Evolutionary conservation across 2,888 invertebrate species (phyloP), one percentile per base, ranked within the genome.

Genomic region (Raillietiella orientalis): DNA sequence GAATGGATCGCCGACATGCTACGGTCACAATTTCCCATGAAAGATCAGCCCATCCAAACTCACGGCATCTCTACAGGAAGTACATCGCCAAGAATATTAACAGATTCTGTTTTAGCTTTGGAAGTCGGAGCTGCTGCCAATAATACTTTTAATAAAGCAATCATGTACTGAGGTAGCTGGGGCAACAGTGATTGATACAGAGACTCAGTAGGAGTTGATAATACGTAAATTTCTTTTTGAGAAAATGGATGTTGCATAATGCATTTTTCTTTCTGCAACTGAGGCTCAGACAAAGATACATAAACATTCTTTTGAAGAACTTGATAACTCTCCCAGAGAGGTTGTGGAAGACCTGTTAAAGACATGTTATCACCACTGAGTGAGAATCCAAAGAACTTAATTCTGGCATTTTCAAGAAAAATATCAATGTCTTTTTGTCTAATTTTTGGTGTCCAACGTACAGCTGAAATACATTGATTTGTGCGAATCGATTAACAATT

Each of bases 121-220:
- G 82, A 82, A n/a, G 90, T 90, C 4, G 96, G 93, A 17, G 90
- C 84, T 28, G 93, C 90, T 16, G 93, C 93, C 29, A 99, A 55
- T 29, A 96, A 55, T 36, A 96, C 79, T 55, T 96, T 99, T 26
- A 99, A 51, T 28, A 99, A 46, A 13, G 87, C 82, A 41, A 93
- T 93, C 69, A 90, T 82, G 41, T 90, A 87, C 41, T 93, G 90
- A 6, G 90, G 84, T 38, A 99, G 54, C 50, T 77, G 79, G 2
- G 90, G 84, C 34, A 90, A 49, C 58, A 93, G 74, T n/a, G 74
- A 75, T 35, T 67, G 67, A 45, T 90, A 93, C 26, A 93, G 53
- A 30, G 67, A 55, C 56, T 93, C 93, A 3, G 70, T 62, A 31
- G 79, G 67, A 12, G 70, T 77, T 41, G 66, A 57, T 32, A 63